Evolutionary conservation across 1,140 invertebrate species (phyloP), one percentile per base, ranked within the genome.

Genomic region (Scaptomyza hsui): DNA sequence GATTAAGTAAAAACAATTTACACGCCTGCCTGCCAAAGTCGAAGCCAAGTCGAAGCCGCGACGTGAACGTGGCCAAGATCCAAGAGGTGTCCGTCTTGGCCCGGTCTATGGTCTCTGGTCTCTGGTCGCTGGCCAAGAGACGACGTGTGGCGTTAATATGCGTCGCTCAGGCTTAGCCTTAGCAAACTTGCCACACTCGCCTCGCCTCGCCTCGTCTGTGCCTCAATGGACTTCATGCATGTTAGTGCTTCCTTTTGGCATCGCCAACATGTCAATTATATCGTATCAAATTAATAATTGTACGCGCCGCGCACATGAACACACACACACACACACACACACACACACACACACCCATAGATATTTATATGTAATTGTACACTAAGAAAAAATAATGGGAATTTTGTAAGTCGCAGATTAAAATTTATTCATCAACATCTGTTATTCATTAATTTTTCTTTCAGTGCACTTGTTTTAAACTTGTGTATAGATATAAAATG

Each of bases 1-100:
- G 85, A 89, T 89, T 89, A 89, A 89, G 85, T 89, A 89, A 89
- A 89, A 89, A 89, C 83, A 89, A 89, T 89, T 89, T 89, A 89
- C 85, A 89, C 83, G 83, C 85, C 85, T 89, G 85, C 85, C 83
- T 75, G 75, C 68, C 75, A 82, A 26, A 26, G 41, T 65, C 78
- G 52, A 13, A 62, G 59, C 59, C 44, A 48, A 15, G 6, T 9
- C 5, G 16, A 2, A 32, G 24, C 16, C 63, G 18, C 15, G 13
- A 60, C 29, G 42, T 49, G 45, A 21, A 51, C 47, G 51, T 63
- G 49, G 68, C 37, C 57, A 56, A 42, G 53, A 65, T 65, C 41
- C 49, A 70, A 70, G 21, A 5, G 26, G 5, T 47, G 57, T 69
- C 45, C 26, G 41, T 53, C 48, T 9, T 29, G 26, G 26, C 26